Percentiles rank a stretch among this genome's conserved stretches.
Evolutionary conservation across 2,888 invertebrate genomes (phyloP).

Genomic region (Microchrysa polita): DNA sequence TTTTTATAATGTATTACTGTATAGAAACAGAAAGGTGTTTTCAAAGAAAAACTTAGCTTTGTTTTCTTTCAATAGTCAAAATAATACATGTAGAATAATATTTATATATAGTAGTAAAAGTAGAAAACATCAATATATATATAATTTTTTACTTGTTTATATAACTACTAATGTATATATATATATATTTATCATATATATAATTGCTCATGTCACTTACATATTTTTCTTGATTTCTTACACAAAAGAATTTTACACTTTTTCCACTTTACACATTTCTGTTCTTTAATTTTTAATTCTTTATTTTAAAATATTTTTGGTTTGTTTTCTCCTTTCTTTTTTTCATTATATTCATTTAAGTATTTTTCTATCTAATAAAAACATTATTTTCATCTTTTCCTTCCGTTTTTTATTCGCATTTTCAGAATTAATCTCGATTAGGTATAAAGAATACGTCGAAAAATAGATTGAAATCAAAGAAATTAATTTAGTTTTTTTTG

Average conservation of each 20-base stretch:
- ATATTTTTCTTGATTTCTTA: conserved; percentile 28
- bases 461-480: conserved; percentile 9
- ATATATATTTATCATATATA: conserved; percentile 32
- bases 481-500: neutral
- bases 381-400: conserved; percentile 32
- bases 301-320: conserved; percentile 38
- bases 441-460: neutral
- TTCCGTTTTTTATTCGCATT: conserved; percentile 30
- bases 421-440: conserved; percentile 19
- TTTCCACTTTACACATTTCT: conserved; percentile 26
- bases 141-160: conserved; percentile 42
- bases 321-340: too few species aligned
- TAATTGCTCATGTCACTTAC: conserved; percentile 44
- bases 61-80: conserved; percentile 20
- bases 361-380: conserved; percentile 47
- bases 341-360: conserved; percentile 40
- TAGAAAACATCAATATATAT: conserved; percentile 45
- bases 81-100: conserved; percentile 30
- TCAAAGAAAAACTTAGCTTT: conserved; percentile 10
- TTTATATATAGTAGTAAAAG: conserved; percentile 35
- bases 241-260: conserved; percentile 39
- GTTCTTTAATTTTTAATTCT: conserved; percentile 17
- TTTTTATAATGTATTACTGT: conserved; percentile 1
- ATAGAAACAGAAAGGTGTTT: conserved; percentile 3
- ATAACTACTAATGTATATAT: conserved; percentile 42